Conservation (phyloP, 2,113 vertebrate genomes). For the Zosterops lateralis region DNA sequence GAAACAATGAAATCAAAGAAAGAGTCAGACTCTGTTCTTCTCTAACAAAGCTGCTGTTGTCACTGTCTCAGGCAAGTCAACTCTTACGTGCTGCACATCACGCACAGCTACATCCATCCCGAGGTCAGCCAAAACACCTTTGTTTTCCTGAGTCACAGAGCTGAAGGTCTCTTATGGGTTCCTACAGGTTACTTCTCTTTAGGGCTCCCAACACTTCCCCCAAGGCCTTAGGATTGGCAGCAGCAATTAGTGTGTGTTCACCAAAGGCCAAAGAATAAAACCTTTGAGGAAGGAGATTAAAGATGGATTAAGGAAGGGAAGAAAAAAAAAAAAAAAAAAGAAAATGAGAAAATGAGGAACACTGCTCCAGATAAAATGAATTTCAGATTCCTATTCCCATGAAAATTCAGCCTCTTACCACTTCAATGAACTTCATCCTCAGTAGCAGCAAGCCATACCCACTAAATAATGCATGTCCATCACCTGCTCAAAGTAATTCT, state of each 20-base stretch:
- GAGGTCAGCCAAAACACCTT: neutral
- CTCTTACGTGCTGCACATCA: neutral
- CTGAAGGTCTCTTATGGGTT: neutral
- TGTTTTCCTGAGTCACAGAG: neutral
- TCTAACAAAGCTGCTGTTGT: neutral
- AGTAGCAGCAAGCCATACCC: neutral
- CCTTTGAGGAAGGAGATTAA: neutral
- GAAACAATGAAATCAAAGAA: neutral
- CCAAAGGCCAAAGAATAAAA: slow-evolving; percentile 18
- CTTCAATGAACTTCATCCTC: neutral
- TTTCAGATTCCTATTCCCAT: neutral
- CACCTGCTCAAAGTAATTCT: neutral
- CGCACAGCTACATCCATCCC: neutral
- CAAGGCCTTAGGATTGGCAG: neutral
- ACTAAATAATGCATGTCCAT: neutral
- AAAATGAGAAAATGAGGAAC: neutral
- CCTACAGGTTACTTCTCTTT: neutral
- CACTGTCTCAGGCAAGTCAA: neutral
- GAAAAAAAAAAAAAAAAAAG: neutral
- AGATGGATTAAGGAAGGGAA: neutral
- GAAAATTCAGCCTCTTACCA: neutral
- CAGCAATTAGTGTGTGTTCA: neutral
- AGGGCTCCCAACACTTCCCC: neutral
- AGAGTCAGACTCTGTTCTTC: neutral
- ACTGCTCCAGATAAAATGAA: neutral